Evolutionary conservation across 1,140 invertebrate genomes (phyloP).

Genomic region (Oedothorax gibbosus): DNA sequence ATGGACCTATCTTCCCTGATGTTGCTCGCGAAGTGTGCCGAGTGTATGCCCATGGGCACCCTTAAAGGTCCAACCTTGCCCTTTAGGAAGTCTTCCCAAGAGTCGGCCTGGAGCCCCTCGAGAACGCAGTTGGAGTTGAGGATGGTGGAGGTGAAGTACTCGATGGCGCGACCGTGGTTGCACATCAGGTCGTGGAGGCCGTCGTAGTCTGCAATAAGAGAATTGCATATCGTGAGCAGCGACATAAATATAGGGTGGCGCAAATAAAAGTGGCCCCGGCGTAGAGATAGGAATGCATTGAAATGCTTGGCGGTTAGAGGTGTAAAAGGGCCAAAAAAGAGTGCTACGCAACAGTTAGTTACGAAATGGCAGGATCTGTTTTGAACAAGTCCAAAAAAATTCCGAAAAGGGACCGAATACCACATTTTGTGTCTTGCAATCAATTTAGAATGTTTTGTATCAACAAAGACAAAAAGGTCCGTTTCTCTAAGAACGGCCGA

Average conservation of each 20-base stretch:
- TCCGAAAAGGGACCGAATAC: no score
- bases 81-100: neutral
- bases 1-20: neutral
- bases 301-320: no score
- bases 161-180: constrained; percentile 86
- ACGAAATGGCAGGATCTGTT: no score
- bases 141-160: constrained; percentile 65
- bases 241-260: neutral
- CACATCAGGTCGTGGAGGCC: constrained; percentile 69
- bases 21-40: neutral
- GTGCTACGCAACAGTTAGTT: neutral
- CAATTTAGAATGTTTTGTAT: no score
- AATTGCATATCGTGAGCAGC: neutral
- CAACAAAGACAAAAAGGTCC: no score
- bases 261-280: no score
- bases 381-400: no score
- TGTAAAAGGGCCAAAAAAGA: neutral
- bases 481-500: no score
- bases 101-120: neutral
- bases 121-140: neutral
- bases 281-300: no score
- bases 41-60: constrained; percentile 20
- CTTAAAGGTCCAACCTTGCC: neutral
- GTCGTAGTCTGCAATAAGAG: constrained; percentile 17
- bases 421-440: no score